phyloP scores from a whole-genome alignment of 2,888 invertebrate species.

The Tineola bisselliella region DNA sequence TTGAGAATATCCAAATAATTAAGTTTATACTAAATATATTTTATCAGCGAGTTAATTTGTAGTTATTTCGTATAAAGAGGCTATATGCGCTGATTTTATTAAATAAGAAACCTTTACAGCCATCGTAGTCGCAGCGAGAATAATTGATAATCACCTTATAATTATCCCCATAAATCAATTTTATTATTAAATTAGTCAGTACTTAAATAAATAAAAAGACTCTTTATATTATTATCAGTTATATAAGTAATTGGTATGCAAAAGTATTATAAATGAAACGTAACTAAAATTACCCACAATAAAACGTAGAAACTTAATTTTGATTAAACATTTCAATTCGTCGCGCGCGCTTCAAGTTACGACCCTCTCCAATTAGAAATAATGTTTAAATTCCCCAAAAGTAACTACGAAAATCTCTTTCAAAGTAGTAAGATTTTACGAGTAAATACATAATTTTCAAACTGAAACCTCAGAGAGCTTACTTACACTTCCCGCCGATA shows the following conservation, averaged over 20 bases:
- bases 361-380: neutral
- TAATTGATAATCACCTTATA: no score
- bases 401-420: neutral
- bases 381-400: neutral
- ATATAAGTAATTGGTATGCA: no score
- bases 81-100: no score
- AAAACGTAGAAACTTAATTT: neutral
- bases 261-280: no score
- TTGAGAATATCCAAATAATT: neutral
- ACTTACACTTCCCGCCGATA: neutral
- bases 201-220: no score
- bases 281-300: neutral
- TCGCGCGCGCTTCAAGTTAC: neutral
- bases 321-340: neutral
- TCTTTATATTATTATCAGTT: no score
- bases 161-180: no score
- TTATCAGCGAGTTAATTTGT: neutral
- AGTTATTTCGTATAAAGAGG: no score
- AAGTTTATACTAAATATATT: neutral
- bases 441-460: neutral
- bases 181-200: no score
- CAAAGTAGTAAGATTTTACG: neutral
- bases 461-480: neutral
- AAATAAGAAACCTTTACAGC: no score
- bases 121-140: no score